These are phyloP conservation scores for Chanos chanos DNA, from an alignment of 2,797 vertebrate genomes.

Conservation along the genomic window DNA sequence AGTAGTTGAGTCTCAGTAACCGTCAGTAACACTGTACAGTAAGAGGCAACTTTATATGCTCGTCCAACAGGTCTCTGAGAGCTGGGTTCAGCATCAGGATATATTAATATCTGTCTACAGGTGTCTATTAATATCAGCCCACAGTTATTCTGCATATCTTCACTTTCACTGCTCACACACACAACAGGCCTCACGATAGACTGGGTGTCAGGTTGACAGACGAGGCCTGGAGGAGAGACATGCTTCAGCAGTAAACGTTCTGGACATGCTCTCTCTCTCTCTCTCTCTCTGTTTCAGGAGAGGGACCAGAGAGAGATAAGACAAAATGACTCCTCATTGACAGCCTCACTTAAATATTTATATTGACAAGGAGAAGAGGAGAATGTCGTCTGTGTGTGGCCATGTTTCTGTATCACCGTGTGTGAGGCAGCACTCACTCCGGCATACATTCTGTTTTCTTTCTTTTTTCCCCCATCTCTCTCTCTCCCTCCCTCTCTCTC, in stretches of 20 bases:
- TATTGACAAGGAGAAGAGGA: slow-evolving; percentile 64
- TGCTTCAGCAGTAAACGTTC: slow-evolving; percentile 42
- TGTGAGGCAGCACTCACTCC: slow-evolving; percentile 52
- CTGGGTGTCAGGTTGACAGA: slow-evolving; percentile 1
- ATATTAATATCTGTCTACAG: too few relatives aligned
- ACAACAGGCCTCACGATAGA: slow-evolving; percentile 19
- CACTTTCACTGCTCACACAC: slow-evolving; percentile 13
- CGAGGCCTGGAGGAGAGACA: slow-evolving; percentile 12
- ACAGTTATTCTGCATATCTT: slow-evolving; percentile 12
- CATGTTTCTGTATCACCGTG: slow-evolving; percentile 52
- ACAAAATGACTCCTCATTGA: slow-evolving; percentile 50
- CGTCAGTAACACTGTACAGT: too few relatives aligned
- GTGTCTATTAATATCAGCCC: slow-evolving; percentile 9
- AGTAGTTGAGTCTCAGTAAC: too few relatives aligned
- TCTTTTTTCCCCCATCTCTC: slow-evolving; percentile 10
- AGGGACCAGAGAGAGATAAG: slow-evolving; percentile 40
- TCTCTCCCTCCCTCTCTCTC: not conserved
- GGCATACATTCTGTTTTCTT: slow-evolving; percentile 41
- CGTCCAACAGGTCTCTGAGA: too few relatives aligned
- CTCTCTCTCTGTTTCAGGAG: slow-evolving; percentile 32
- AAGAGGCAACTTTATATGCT: too few relatives aligned
- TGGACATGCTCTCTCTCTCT: slow-evolving; percentile 6
- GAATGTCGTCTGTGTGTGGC: slow-evolving; percentile 65
- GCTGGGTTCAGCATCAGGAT: too few relatives aligned
- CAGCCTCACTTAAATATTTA: slow-evolving; percentile 74